Base-by-base conservation (phyloP, 1,140 invertebrate genomes). In the Asobara japonica region DNA sequence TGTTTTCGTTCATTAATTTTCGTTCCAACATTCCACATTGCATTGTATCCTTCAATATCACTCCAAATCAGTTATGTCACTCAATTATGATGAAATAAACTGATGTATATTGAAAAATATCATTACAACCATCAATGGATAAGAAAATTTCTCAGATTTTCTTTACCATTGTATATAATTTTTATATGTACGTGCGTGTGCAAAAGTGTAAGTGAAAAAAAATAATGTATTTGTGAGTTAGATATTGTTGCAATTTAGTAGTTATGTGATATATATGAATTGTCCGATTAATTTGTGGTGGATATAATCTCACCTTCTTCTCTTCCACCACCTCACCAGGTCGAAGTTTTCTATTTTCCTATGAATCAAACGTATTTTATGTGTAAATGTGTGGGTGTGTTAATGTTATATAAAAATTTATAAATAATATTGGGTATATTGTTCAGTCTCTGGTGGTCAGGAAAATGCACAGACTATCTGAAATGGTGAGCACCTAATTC, bases 311-410 rank as follows among this genome's bases (percentile, higher is more conserved):
- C 95, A 97, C 95, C 95, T 95, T 95, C 90, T 93, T 94, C 83
- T 97, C 95, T 89, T 96, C 95, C 85, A 94, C 84, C 88, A 96
- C 93, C 91, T 97, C 95, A 87, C 95, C 95, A 75, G 95, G 95
- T 82, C 95, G 94, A 89, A 96, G 93, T 92, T 96, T 96, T 89
- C 94, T 91, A 90, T 91, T 88, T 87, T 91, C 90, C 90, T 92
- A 91, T 85, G 89, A 89, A 89, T 82, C 84, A 88, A 88, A 87
- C 70, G 60, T 73, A 65, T 72, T 71, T 62, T 67, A 74, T 79
- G 79, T 78, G 72, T 77, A 71, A 64, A 72, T 82, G 78, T 82
- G 82, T 81, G 78, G 36, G n/a, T 67, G 69, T 80, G 75, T 78
- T n/a, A 69, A 78, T 74, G 31, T 29, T n/a, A 16, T 51, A 41